These are phyloP conservation scores for Malacoraja senta DNA, from an alignment of 2,797 vertebrate genomes.

Conservation along the genomic window DNA sequence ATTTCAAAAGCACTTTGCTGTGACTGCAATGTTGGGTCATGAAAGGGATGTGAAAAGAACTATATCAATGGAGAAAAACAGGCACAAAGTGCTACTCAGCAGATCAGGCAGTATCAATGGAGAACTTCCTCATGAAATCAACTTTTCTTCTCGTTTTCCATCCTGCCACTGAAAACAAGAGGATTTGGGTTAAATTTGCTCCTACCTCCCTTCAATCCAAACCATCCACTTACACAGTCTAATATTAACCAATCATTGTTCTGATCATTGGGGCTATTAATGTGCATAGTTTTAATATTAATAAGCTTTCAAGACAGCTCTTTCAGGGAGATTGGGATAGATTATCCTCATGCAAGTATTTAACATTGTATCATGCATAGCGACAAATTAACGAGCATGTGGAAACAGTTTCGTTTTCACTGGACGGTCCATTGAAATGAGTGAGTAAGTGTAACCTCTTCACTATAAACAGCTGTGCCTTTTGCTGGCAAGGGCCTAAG, in stretches of 20 bases:
- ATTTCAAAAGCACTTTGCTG: too few relatives aligned
- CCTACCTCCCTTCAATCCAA: neutral
- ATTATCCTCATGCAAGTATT: neutral
- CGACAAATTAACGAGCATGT: neutral
- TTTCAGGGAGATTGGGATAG: neutral
- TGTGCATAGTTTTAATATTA: neutral
- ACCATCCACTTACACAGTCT: neutral
- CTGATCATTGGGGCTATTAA: neutral
- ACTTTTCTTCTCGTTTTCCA: neutral
- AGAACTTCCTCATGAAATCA: neutral
- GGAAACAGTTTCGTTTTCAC: neutral
- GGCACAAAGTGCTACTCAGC: too few relatives aligned
- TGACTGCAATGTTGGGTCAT: too few relatives aligned
- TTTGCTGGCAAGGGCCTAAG: too few relatives aligned
- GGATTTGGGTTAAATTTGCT: neutral
- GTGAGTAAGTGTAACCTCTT: neutral
- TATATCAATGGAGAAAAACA: too few relatives aligned
- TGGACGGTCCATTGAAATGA: neutral
- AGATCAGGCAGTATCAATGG: too few relatives aligned
- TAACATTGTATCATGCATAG: neutral
- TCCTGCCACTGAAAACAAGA: too few relatives aligned
- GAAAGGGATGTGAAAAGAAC: too few relatives aligned
- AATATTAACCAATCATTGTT: neutral
- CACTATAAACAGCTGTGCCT: too few relatives aligned
- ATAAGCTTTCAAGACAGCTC: neutral